These are phyloP conservation scores for Acropora tenuis DNA, from an alignment of 64 coral and sea anemone species.

Conservation along the genomic window DNA sequence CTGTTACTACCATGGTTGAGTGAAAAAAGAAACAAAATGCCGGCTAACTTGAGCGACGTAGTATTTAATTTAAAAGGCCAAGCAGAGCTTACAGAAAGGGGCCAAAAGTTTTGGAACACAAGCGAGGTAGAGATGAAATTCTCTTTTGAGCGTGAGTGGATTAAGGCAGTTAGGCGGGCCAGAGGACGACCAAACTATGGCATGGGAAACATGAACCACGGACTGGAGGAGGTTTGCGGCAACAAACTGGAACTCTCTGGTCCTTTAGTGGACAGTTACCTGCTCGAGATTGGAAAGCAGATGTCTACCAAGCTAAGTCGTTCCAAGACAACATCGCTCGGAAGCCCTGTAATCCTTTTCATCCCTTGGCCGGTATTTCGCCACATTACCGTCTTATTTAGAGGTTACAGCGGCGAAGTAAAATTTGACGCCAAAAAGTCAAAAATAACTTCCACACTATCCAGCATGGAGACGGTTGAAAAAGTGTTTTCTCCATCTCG, in stretches of 20 bases:
- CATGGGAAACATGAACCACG: constrained; percentile 54
- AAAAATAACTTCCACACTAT: not conserved
- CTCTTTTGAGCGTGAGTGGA: constrained; percentile 51
- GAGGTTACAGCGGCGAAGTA: no score
- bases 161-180: constrained; percentile 45
- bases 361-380: no score
- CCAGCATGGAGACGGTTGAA: constrained; percentile 8
- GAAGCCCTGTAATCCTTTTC: no score
- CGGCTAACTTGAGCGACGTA: constrained; percentile 3
- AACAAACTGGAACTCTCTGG: constrained; percentile 66
- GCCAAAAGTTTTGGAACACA: constrained; percentile 48
- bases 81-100: constrained; percentile 38
- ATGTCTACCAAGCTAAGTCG: constrained; percentile 37
- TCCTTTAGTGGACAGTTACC: constrained; percentile 57
- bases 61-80: constrained; percentile 48
- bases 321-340: constrained; percentile 48
- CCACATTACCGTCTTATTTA: no score
- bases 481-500: constrained; percentile 41
- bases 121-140: constrained; percentile 56
- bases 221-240: constrained; percentile 58
- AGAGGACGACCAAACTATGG: constrained; percentile 49
- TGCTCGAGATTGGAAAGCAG: constrained; percentile 49
- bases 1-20: no score
- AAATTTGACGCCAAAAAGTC: no score
- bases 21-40: constrained; percentile 38